Conservation (phyloP, 2,888 invertebrate genomes). For the Bombyx huttoni region DNA sequence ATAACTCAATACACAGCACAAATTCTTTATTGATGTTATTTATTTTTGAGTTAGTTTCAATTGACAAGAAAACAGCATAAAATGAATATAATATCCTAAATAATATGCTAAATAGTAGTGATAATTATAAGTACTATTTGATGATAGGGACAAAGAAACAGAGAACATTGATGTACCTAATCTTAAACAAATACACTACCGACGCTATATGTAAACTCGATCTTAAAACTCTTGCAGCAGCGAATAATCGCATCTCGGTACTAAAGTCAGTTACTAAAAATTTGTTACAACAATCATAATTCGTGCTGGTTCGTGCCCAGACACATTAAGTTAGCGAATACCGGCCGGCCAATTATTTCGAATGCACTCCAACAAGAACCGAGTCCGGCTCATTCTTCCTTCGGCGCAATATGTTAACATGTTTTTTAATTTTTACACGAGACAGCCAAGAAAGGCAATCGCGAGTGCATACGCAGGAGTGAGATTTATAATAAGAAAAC, state of each 20-base stretch:
- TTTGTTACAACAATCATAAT: neutral
- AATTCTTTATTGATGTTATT: no score
- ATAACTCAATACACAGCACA: no score
- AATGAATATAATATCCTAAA: no score
- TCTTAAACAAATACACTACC: no score
- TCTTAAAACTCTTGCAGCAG: neutral
- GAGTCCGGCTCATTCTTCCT: slow-evolving; percentile 21
- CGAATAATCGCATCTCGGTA: neutral
- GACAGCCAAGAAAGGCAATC: slow-evolving; percentile 56
- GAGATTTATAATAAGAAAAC: slow-evolving; percentile 70
- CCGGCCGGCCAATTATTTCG: slow-evolving; percentile 39
- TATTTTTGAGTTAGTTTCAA: no score
- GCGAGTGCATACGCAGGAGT: slow-evolving; percentile 62
- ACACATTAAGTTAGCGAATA: slow-evolving; percentile 34
- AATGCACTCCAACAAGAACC: slow-evolving; percentile 28
- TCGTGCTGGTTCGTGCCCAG: slow-evolving; percentile 19
- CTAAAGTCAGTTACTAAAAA: neutral
- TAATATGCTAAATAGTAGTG: no score
- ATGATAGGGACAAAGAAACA: no score
- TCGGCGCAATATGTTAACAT: slow-evolving; percentile 61
- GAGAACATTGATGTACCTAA: no score
- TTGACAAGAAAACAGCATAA: no score
- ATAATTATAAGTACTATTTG: no score
- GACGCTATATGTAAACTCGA: neutral
- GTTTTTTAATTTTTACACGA: slow-evolving; percentile 59